These are phyloP conservation scores for Enteromius paludinosus DNA, from an alignment of 2,797 vertebrate genomes.

Conservation along the genomic window DNA sequence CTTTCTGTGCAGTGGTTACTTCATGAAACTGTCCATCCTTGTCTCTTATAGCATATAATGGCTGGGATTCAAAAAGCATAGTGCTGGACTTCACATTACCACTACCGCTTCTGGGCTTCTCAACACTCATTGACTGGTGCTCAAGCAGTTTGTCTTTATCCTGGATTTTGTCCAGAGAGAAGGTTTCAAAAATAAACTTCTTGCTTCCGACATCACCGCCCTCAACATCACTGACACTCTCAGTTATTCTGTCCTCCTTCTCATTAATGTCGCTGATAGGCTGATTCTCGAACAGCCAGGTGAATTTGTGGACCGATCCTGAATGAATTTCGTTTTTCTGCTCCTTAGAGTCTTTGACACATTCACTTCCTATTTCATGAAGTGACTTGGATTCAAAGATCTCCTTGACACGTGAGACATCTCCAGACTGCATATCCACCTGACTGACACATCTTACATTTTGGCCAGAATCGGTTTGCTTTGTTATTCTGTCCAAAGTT, in stretches of 20 bases:
- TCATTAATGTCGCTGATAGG: constrained; percentile 85
- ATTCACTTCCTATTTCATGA: constrained; percentile 79
- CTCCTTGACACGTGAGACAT: constrained; percentile 89
- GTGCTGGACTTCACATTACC: constrained; percentile 90
- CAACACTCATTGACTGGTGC: constrained; percentile 76
- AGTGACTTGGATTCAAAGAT: constrained; percentile 89
- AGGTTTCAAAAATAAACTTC: constrained; percentile 91
- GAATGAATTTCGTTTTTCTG: constrained; percentile 81
- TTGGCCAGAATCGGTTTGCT: constrained; percentile 74
- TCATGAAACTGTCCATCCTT: constrained; percentile 91
- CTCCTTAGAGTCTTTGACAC: constrained; percentile 82
- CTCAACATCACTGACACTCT: constrained; percentile 83
- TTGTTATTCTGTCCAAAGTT: constrained; percentile 87
- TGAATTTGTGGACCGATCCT: constrained; percentile 87
- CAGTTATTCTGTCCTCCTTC: constrained; percentile 70
- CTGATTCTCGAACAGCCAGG: constrained; percentile 91
- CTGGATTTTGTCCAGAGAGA: constrained; percentile 89
- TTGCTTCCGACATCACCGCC: constrained; percentile 87
- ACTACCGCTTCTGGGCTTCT: constrained; percentile 70
- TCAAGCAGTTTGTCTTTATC: constrained; percentile 79
- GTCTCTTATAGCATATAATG: constrained; percentile 90
- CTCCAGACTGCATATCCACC: constrained; percentile 87
- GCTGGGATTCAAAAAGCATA: constrained; percentile 93
- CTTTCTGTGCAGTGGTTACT: constrained; percentile 92
- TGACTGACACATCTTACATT: constrained; percentile 80